A percentile compares a stretch with the other conserved stretches of the same genome.
These are phyloP conservation scores for Drosophila lacicola DNA, from an alignment of 2,888 invertebrate genomes.

Conservation along the genomic window DNA sequence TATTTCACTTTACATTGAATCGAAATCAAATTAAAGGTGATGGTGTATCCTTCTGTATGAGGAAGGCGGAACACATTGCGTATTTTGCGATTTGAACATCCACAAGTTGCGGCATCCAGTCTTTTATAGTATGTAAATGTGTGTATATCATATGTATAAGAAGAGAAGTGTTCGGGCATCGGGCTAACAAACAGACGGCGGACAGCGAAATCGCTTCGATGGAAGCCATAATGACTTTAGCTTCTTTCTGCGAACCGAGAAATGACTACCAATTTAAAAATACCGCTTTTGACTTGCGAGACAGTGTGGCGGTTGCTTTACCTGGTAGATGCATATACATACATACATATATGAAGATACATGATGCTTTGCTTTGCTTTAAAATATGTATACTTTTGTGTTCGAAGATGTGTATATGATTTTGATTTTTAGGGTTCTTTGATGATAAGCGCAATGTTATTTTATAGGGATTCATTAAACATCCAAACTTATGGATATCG, in stretches of 20 bases:
- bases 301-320: slow-evolving; percentile 78
- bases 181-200: slow-evolving; percentile 78
- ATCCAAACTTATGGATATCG: too few species aligned
- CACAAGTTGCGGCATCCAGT: slow-evolving; percentile 79
- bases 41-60: slow-evolving; percentile 64
- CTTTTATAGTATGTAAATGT: slow-evolving; percentile 72
- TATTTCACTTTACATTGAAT: slow-evolving; percentile 71
- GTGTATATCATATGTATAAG: slow-evolving; percentile 60
- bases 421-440: too few species aligned
- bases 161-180: slow-evolving; percentile 80
- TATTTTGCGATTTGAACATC: slow-evolving; percentile 84
- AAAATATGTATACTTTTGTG: too few species aligned
- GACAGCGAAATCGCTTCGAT: slow-evolving; percentile 80
- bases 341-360: slow-evolving; percentile 7
- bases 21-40: slow-evolving; percentile 76
- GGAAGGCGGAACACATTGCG: slow-evolving; percentile 83
- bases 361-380: neutral
- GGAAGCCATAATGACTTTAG: slow-evolving; percentile 83
- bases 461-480: too few species aligned
- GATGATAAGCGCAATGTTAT: too few species aligned
- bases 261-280: slow-evolving; percentile 82
- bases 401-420: too few species aligned
- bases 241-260: slow-evolving; percentile 83
- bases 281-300: slow-evolving; percentile 81
- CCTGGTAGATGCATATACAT: slow-evolving; percentile 40